Conservation (phyloP, 2,888 invertebrate genomes). For the Dicycla oo region DNA sequence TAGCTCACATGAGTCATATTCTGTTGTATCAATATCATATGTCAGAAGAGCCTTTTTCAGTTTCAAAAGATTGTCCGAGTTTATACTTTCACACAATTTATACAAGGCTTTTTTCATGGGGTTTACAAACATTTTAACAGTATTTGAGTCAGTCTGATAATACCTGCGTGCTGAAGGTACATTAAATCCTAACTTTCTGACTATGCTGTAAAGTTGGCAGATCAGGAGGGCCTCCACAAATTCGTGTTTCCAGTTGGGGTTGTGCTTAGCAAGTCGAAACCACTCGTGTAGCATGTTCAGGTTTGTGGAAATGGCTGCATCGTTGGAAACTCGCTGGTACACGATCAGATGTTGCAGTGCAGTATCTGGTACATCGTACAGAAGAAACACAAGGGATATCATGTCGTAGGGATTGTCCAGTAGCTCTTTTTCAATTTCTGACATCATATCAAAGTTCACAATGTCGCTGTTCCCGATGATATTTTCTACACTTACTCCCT, state of each 20-base stretch:
- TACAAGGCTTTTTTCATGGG: conserved; percentile 83
- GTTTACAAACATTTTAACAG: conserved; percentile 74
- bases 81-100: conserved; percentile 82
- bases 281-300: conserved; percentile 82
- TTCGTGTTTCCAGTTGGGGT: conserved; percentile 81
- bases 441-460: conserved; percentile 77
- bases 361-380: conserved; percentile 84
- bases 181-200: conserved; percentile 82
- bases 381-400: conserved; percentile 83
- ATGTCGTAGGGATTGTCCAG: conserved; percentile 78
- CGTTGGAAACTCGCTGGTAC: conserved; percentile 79
- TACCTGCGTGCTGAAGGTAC: conserved; percentile 73
- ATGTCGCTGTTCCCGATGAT: conserved; percentile 70
- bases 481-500: conserved; percentile 53
- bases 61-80: conserved; percentile 73
- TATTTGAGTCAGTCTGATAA: conserved; percentile 75
- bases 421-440: conserved; percentile 82
- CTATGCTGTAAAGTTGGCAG: conserved; percentile 80
- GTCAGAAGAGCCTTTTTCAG: conserved; percentile 79
- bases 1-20: conserved; percentile 81
- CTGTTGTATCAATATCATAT: conserved; percentile 76
- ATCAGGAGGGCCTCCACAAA: conserved; percentile 84
- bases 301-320: conserved; percentile 69
- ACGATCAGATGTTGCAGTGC: conserved; percentile 82
- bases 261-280: conserved; percentile 78